Evolutionary conservation across 2,797 vertebrate species (phyloP).

Genomic region (Odontamblyopus rebecca): DNA sequence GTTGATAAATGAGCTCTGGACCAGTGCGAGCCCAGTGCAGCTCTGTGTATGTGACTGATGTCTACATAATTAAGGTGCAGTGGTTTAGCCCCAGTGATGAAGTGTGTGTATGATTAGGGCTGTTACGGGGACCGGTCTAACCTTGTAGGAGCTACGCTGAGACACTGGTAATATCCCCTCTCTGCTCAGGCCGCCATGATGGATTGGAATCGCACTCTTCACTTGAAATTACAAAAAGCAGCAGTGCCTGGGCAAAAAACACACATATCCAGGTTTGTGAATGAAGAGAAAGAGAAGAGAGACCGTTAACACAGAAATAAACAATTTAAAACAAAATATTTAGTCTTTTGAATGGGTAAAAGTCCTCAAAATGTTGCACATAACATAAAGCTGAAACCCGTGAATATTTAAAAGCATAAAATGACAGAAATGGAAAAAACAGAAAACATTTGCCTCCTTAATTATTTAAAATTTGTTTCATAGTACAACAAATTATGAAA

Average conservation of each 20-base stretch:
- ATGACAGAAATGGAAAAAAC: not conserved
- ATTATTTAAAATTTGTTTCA: not conserved
- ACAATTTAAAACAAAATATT: too few species aligned
- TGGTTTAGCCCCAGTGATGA: conserved; percentile 73
- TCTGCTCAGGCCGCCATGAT: conserved; percentile 61
- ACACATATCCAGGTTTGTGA: conserved; percentile 14
- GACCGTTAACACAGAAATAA: too few species aligned
- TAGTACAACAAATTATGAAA: conserved; percentile 19
- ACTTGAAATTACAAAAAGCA: conserved; percentile 40
- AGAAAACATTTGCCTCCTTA: not conserved
- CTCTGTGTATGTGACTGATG: conserved; percentile 76
- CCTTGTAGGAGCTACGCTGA: conserved; percentile 65
- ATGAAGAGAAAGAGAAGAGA: too few species aligned
- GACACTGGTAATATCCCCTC: conserved; percentile 62
- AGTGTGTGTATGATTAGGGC: conserved; percentile 80
- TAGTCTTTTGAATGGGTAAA: too few species aligned
- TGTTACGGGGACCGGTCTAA: conserved; percentile 74
- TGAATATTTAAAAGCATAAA: not conserved
- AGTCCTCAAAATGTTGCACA: too few species aligned
- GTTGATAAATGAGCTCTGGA: conserved; percentile 75
- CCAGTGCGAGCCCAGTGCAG: conserved; percentile 56
- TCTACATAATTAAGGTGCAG: conserved; percentile 80
- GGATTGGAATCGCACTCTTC: conserved; percentile 59
- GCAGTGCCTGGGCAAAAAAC: conserved; percentile 18
- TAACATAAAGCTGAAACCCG: too few species aligned